Evolutionary conservation across 2,113 vertebrate genomes (phyloP), one percentile per base, ranked within the genome.

Genomic region (Carollia perspicillata): DNA sequence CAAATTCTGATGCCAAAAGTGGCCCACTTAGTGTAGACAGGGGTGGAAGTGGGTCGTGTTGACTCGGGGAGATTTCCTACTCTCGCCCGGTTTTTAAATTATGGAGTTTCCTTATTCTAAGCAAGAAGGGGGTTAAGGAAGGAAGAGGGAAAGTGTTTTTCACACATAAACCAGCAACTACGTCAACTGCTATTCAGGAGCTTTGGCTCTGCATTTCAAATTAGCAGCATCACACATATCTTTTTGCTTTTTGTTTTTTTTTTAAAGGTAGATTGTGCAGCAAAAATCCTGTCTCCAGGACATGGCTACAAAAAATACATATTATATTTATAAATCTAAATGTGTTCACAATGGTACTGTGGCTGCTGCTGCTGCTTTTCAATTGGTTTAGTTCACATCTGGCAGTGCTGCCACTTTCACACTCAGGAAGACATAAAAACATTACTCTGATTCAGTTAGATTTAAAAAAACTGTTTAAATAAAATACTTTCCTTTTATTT

Each of bases 251-350:
- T 18, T 86, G 51, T 92, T 81, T 83, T 89, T 97, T 95, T 95
- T 95, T 55, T 14, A 37, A 47, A 96, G 84, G 96, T 1, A n/a
- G 87, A 77, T 58, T 4, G 63, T 77, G 35, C 78, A 83, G 6
- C 95, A 97, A 91, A 97, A 96, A 96, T 93, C 97, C 92, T 94
- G 85, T 95, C 98, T 92, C 84, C 89, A 97, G 84, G 91, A 96
- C 93, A 63, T 49, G 88, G 92, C 93, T 97, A 94, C 93, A 91
- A 93, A 96, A 90, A 96, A 80, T 86, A 74, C 1, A 74, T 93
- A 93, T 72, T 77, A 44, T 91, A 90, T 95, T 75, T 96, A 79
- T 95, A 95, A 95, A 89, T 96, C 74, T 94, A 93, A 63, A 85
- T 93, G 47, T 92, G 66, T 94, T 68, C 88, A 95, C 92, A 93